phyloP scores from a whole-genome alignment of 2,113 vertebrate genomes.

The Scatophagus argus region DNA sequence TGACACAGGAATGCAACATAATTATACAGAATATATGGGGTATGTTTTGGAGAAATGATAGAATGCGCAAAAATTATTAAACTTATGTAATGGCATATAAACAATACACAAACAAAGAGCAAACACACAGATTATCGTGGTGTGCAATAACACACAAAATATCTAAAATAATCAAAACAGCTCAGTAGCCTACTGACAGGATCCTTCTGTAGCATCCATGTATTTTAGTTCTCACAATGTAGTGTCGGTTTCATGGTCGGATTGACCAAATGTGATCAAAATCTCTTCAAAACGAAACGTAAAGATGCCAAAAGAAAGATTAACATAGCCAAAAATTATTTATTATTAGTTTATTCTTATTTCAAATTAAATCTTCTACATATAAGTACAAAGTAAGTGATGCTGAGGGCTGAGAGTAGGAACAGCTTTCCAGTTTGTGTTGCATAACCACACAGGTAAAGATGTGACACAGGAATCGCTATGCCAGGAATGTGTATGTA shows the following conservation, averaged over 20 bases:
- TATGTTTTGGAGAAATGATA: constrained; percentile 14
- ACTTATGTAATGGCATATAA: neutral
- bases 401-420: neutral
- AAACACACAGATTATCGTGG: constrained; percentile 5
- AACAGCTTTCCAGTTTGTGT: neutral
- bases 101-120: constrained; percentile 14
- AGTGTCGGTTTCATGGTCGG: constrained; percentile 3
- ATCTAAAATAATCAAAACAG: neutral
- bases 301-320: neutral
- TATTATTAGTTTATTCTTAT: neutral
- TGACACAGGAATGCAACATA: neutral
- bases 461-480: neutral
- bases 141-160: constrained; percentile 4
- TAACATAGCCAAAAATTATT: too few species aligned
- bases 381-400: neutral
- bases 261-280: neutral
- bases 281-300: neutral
- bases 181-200: neutral
- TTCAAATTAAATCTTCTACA: neutral
- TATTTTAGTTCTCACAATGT: neutral
- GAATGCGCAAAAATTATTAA: neutral
- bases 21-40: neutral
- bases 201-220: neutral
- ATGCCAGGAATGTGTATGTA: constrained; percentile 3
- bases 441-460: constrained; percentile 7